A percentile compares a stretch with the other conserved stretches of the same genome.
Conservation (phyloP, 2,113 vertebrate species). For the Dryoscopus gambensis region DNA sequence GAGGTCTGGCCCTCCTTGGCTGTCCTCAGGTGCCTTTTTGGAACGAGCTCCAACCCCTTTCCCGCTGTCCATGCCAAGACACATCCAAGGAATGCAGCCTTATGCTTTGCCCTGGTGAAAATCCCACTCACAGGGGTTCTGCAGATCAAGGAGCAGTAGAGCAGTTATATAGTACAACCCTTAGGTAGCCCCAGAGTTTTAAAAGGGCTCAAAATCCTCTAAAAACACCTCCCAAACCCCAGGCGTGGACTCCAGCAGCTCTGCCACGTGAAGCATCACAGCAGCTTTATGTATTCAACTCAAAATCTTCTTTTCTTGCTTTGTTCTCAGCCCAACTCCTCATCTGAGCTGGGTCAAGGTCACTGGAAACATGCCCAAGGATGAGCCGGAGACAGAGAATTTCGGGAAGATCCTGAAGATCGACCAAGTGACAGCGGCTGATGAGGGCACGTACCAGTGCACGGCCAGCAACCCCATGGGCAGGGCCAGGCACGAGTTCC, state of each 20-base stretch:
- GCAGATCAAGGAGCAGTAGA: not conserved
- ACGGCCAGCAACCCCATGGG: constrained; percentile 82
- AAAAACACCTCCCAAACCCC: not conserved
- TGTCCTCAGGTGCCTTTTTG: not conserved
- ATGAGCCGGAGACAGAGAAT: constrained; percentile 71
- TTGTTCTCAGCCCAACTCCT: constrained; percentile 84
- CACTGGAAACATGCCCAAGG: constrained; percentile 68
- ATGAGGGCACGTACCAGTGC: constrained; percentile 87
- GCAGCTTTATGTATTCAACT: not conserved
- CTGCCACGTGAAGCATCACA: not conserved
- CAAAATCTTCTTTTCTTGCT: not conserved
- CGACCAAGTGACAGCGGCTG: constrained; percentile 71
- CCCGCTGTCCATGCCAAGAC: fast-evolving
- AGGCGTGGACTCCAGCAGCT: not conserved
- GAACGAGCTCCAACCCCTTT: not conserved
- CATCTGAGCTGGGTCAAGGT: constrained; percentile 83
- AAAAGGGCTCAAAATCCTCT: not conserved
- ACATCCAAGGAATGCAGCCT: not conserved
- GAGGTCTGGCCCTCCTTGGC: not conserved
- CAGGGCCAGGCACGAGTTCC: constrained; percentile 77
- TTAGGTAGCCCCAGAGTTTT: not conserved
- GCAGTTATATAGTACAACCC: fast-evolving
- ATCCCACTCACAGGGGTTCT: not conserved
- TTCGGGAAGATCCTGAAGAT: constrained; percentile 83
- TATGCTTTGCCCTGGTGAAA: not conserved